Base-by-base conservation (phyloP, 37 sponge, comb jelly and placozoan genomes). In the Cliona cf. orientalis region DNA sequence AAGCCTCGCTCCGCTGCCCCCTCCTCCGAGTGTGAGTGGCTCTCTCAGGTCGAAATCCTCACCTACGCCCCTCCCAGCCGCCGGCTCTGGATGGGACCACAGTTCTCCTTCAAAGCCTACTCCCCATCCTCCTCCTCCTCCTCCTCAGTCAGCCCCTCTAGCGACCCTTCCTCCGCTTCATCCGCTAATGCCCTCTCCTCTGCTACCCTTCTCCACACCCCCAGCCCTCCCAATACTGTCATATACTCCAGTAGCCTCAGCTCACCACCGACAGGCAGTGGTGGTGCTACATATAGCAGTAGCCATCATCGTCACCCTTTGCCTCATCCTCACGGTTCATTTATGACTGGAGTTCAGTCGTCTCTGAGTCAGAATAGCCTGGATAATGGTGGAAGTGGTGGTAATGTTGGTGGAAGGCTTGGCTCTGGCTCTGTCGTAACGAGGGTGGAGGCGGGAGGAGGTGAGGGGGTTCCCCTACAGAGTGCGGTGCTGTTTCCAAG, bases 41-140 rank as follows among this genome's bases (percentile, higher is more conserved):
- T 98, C 31, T 80, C 96, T 25, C 78, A 95, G 40, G 93, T 98
- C 42, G 98, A 98, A 66, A 80, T 95, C 21, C 82, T 87, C 55
- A 95, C 98, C 0, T 85, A 98, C 61, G 92, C 91, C 45, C 85
- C 96, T 26, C 98, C 98, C 5, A 87, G 84, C 65, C 58, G 98
- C 11, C 74, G 98, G 2, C 90, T 98, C 5, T 98, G 98, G 98
- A 98, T 98, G 98, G 98, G 98, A 56, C 98, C 98, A 4, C 98
- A 98, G 92, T 98, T 98, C 88, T 80, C 77, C 23, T 95, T 94
- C 81, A 95, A 93, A 66, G 53, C 84, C 35, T 83, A 83, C 84
- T 46, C 83, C 1, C 45, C 40, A 3, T 6, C 66, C 19, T 39
- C 78, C 0, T 67, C 36, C 0, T 67, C 36, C 36, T 25, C 56